These are phyloP conservation scores for Sitta carolinensis DNA, from an alignment of 2,797 vertebrate species.

Conservation along the genomic window DNA sequence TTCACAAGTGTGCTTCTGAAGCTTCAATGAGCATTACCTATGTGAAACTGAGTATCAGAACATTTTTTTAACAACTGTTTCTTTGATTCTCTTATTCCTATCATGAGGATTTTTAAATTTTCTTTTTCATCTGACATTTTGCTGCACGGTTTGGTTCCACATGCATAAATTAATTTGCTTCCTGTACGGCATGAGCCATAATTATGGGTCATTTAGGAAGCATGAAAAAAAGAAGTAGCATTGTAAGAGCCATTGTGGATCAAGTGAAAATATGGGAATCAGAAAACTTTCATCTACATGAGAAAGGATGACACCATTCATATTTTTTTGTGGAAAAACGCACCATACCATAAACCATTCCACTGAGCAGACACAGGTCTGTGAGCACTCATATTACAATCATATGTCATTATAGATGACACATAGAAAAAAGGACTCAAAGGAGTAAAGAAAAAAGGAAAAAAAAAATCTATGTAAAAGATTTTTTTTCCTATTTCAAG, in stretches of 20 bases:
- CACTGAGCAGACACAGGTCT: background rate
- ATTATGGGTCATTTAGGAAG: background rate
- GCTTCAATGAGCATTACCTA: background rate
- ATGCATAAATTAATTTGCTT: background rate
- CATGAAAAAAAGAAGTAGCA: background rate
- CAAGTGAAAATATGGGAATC: background rate
- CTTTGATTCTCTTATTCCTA: background rate
- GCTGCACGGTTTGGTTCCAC: background rate
- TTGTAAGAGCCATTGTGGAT: background rate
- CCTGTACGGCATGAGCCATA: background rate
- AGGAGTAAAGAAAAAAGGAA: background rate
- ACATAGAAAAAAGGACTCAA: background rate
- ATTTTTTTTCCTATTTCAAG: background rate
- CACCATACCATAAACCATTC: background rate
- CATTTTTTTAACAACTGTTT: background rate
- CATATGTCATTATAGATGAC: background rate
- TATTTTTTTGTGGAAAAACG: background rate
- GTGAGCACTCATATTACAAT: constrained; percentile 6
- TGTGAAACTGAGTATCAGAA: background rate
- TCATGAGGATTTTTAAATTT: background rate
- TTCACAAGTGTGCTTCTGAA: background rate
- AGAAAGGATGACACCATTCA: background rate
- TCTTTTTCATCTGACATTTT: background rate
- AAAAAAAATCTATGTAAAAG: background rate
- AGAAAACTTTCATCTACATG: background rate